phyloP scores from a whole-genome alignment of 2,113 vertebrate species.

The Silurus asotus region DNA sequence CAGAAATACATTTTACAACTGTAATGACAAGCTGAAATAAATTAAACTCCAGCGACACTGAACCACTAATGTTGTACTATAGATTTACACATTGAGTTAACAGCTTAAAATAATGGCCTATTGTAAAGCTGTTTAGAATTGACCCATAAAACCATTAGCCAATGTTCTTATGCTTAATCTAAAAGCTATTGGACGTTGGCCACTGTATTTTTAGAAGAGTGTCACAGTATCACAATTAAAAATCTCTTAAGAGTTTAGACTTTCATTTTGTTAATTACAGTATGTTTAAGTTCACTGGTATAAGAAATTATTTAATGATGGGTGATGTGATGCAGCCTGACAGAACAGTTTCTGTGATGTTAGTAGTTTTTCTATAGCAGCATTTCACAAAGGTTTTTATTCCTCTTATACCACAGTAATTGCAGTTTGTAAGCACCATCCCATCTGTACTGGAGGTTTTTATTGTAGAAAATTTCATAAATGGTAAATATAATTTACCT shows the following conservation, averaged over 20 bases:
- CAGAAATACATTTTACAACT: conserved; percentile 70
- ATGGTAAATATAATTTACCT: background rate
- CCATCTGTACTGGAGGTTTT: background rate
- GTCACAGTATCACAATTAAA: background rate
- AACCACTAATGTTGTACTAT: conserved; percentile 52
- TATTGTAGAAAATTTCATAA: background rate
- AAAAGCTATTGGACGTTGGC: background rate
- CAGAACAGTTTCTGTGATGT: background rate
- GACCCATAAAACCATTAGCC: background rate
- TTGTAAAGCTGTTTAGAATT: conserved; percentile 47
- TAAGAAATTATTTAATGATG: background rate
- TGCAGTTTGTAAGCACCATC: background rate
- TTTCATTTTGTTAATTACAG: background rate
- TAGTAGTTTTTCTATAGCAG: background rate
- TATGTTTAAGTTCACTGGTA: background rate
- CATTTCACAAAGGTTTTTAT: background rate
- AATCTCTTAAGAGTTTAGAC: background rate
- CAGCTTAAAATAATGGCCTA: conserved; percentile 21
- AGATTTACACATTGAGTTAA: conserved; percentile 59
- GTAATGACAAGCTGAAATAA: conserved; percentile 59
- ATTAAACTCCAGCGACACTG: conserved; percentile 55
- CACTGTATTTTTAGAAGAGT: background rate
- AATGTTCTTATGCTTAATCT: background rate
- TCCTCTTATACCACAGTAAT: background rate
- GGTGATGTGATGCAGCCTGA: background rate